Evolutionary conservation across 2,113 vertebrate genomes (phyloP), one percentile per base, ranked within the genome.

Genomic region (Plectropomus leopardus): DNA sequence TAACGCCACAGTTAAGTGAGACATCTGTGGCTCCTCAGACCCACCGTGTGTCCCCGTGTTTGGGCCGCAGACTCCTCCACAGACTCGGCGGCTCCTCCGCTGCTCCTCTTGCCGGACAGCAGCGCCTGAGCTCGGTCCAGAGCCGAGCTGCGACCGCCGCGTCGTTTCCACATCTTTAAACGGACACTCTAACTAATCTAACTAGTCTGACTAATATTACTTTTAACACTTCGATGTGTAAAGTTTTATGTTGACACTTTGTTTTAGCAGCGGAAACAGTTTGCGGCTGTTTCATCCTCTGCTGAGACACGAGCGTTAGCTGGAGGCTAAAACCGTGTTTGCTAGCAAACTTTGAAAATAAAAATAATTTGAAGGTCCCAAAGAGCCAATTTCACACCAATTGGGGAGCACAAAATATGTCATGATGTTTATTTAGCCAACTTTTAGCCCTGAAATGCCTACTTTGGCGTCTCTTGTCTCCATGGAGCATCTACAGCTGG

Each of bases 71-170:
- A 17, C 8, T 30, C 61, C 50, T 1, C 77, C 9, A 26, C 26
- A 32, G 75, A 40, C 51, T 23, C 64, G 0, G 4, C 15, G 55
- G 17, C 78, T 59, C 48, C 77, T 68, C 59, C 16, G 28, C 66
- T 28, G 48, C 54, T 71, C 67, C 86, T 92, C 77, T 76, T 88
- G 13, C 86, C 89, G 13, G 90, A 90, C 5, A 96, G 92, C 64
- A 95, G 88, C 0, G 86, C 92, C 36, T 94, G 73, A 4, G 95
- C 95, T 44, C 95, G 91, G 53, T 95, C 93, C 51, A 96, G 73
- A 67, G 93, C 95, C 2, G 93, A 86, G 77, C 79, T 95, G 24
- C 88, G 76, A 9, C 87, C 83, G 28, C 87, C 84, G 28, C 86
- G 73, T 42, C 80, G 87, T 57, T 82, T 92, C 93, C 92, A 94